These are phyloP conservation scores for Trachemys scripta DNA, from an alignment of 2,113 vertebrate species.

Conservation along the genomic window DNA sequence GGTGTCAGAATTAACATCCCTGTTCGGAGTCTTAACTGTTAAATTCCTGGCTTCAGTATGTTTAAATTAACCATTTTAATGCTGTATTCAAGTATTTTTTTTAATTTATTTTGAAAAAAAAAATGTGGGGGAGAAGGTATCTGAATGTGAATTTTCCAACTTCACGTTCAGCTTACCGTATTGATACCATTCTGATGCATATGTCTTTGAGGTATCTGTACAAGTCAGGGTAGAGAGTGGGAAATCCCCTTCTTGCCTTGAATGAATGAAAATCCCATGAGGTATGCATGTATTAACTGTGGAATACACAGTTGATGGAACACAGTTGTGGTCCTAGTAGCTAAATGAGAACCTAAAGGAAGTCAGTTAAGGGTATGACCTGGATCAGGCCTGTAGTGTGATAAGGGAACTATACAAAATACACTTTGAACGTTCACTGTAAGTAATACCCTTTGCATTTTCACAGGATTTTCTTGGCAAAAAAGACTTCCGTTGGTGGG, in stretches of 20 bases:
- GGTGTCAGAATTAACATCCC: accelerated
- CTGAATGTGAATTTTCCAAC: not conserved
- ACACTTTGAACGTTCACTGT: not conserved
- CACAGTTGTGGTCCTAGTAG: accelerated
- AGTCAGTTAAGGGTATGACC: not conserved
- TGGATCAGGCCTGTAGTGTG: accelerated
- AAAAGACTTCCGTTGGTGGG: conserved; percentile 85
- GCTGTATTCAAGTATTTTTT: accelerated
- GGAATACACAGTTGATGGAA: accelerated
- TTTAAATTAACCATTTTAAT: not conserved
- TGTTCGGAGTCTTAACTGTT: accelerated
- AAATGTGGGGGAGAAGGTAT: accelerated
- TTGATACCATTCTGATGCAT: not conserved
- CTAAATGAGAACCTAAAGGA: accelerated
- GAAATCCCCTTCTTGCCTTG: not conserved
- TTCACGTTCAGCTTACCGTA: not conserved
- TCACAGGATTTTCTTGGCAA: conserved; percentile 87
- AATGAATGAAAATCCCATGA: not conserved
- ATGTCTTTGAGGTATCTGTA: not conserved
- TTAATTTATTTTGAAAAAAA: not conserved
- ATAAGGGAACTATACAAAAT: not conserved
- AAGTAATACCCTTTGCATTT: not conserved
- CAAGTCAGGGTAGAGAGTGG: not conserved
- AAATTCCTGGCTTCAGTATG: accelerated
- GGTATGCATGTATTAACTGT: not conserved